Conservation (phyloP, 2,113 vertebrate species). For the Turdus rufiventris region DNA sequence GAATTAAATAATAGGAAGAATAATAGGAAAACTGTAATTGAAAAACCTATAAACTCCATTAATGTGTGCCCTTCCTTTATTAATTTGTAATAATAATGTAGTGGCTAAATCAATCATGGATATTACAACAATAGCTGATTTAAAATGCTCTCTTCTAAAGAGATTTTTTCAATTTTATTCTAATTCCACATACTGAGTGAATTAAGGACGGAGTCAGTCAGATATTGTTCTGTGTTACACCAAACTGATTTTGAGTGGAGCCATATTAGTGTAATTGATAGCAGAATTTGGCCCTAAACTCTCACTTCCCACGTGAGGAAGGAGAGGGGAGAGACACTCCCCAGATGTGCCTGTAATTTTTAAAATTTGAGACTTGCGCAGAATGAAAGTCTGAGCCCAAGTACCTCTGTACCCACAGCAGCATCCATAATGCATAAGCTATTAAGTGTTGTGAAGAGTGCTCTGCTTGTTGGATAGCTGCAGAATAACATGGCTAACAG, state of each 20-base stretch:
- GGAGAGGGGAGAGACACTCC: background rate
- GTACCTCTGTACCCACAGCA: background rate
- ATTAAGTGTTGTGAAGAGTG: background rate
- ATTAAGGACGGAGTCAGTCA: background rate
- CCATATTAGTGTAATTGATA: background rate
- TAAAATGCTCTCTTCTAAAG: background rate
- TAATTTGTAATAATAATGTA: constrained; percentile 72
- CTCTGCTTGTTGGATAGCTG: constrained; percentile 48
- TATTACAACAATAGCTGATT: constrained; percentile 32
- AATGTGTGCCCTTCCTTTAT: constrained; percentile 59
- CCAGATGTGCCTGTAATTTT: background rate
- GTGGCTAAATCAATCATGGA: constrained; percentile 59
- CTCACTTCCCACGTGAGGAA: background rate
- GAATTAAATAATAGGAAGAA: constrained; percentile 65
- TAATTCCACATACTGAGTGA: background rate
- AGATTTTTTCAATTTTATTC: constrained; percentile 2
- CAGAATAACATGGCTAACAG: constrained; percentile 17
- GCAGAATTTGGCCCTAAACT: constrained; percentile 2
- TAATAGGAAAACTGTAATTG: constrained; percentile 70
- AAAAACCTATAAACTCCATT: constrained; percentile 70
- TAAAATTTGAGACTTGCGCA: background rate
- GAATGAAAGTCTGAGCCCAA: background rate
- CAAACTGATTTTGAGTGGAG: background rate
- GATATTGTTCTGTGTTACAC: background rate
- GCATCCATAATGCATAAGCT: background rate